phyloP scores from a whole-genome alignment of 1,140 invertebrate species.

The Drosophila willistoni region DNA sequence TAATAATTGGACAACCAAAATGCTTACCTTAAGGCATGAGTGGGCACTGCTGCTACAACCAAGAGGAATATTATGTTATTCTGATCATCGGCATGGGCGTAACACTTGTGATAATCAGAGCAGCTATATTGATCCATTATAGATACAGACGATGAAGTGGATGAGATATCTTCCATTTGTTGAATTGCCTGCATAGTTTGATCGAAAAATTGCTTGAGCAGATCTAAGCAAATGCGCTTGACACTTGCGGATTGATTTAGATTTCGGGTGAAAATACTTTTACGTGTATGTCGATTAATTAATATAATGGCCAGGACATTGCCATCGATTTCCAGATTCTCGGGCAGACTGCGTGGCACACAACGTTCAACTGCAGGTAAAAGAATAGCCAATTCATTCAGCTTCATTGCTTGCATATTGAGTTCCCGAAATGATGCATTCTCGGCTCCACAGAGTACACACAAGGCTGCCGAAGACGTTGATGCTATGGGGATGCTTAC shows the following conservation, averaged over 20 bases:
- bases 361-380: constrained; percentile 64
- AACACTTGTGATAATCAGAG: constrained; percentile 76
- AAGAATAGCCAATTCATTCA: constrained; percentile 54
- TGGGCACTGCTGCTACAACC: constrained; percentile 73
- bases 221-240: constrained; percentile 71
- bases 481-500: constrained; percentile 69
- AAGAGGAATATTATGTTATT: constrained; percentile 66
- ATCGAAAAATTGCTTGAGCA: constrained; percentile 72
- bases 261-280: constrained; percentile 69
- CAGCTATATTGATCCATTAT: constrained; percentile 74
- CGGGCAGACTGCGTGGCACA: constrained; percentile 66
- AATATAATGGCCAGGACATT: constrained; percentile 72
- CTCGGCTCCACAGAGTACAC: constrained; percentile 72
- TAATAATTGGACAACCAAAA: background rate
- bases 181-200: constrained; percentile 66
- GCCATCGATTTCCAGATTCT: constrained; percentile 68
- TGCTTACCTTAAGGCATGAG: constrained; percentile 70
- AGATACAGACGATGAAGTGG: constrained; percentile 18
- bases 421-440: constrained; percentile 69
- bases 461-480: constrained; percentile 49
- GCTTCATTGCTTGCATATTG: constrained; percentile 61
- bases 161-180: constrained; percentile 31
- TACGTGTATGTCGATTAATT: constrained; percentile 55
- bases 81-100: constrained; percentile 62
- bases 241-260: constrained; percentile 61